Evolutionary conservation across 2,113 vertebrate genomes (phyloP), one percentile per base, ranked within the genome.

Genomic region (Macquaria ambigua): DNA sequence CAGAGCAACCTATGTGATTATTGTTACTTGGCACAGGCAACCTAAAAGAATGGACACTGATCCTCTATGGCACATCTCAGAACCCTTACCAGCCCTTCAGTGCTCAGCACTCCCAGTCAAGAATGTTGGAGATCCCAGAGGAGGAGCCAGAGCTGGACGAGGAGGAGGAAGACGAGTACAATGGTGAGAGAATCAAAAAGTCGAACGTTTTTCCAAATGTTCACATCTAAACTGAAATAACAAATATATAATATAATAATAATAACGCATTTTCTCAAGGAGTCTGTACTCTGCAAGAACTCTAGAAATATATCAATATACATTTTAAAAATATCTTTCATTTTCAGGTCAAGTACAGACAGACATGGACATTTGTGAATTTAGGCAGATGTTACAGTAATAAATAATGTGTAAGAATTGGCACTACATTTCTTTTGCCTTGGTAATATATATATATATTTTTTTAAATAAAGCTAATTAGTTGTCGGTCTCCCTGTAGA

Each of bases 11-110:
- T 63, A 31, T 15, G 50, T 3, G 3, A 20, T 23, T 3, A 23
- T 63, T 70, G 2, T 52, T 53, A 21, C 55, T 59, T 90, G 21
- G 81, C 74, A 8, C 92, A 99, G 98, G 98, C 62, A 98, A 97
- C 84, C 86, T 99, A 77, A 98, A 97, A 79, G 97, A 98, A 74
- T 99, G 98, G 98, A 97, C 95, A 20, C 95, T 99, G 31, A 87
- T 97, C 83, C 94, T 99, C 50, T 95, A 98, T 0, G 98, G 98
- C 79, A 98, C 97, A 0, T 93, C 95, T 0, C 95, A 97, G 92
- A 94, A 97, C 79, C 97, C 97, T 0, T 95, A 97, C 88, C 92
- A 90, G 0, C 31, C 89, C 0, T 73, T 91, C 64, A 88, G 92
- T 1, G 9, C 86, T 0, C 92, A 94, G 74, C 90, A 93, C 1